Evolutionary conservation across 2,113 vertebrate genomes (phyloP), one percentile per base, ranked within the genome.

Genomic region (Periophthalmodon schlosseri): DNA sequence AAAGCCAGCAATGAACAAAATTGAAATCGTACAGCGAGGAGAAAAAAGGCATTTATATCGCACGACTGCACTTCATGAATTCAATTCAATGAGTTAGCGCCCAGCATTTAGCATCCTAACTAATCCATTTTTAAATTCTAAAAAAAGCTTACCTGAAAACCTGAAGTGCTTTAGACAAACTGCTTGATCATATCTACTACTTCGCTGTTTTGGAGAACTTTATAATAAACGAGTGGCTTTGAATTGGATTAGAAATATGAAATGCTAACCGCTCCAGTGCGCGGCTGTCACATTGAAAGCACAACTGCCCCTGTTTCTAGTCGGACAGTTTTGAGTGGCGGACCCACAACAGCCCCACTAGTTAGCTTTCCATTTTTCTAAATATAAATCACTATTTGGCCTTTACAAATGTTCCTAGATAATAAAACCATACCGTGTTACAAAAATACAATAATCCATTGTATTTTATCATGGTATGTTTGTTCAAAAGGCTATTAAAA

Each of bases 251-350:
- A 14, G 1, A 2, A 36, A 36, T 0, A n/a, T n/a, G 0, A 12
- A 2, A 76, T 23, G 11, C 15, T 65, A 2, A 23, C 5, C 0
- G 11, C 5, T 20, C 2, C 13, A 5, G 9, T 1, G 47, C 33
- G 52, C 21, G 52, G 11, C 33, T 20, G 2, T 16, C 69, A 70
- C 68, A 72, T 21, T 50, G 1, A 61, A 58, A 0, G 4, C 0
- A 16, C 5, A 23, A 0, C 8, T 0, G 52, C 1, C 54, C 1
- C 44, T 79, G 91, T 89, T 91, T 90, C 85, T 6, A 0, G 85
- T 65, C 88, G 88, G 86, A 81, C 13, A 0, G n/a, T 0, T 84
- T 74, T 20, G 44, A 8, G 1, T 16, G 78, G 54, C 6, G 83
- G 13, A 81, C 83, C 24, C 0, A 0, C 12, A 12, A 10, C 46